Percentiles rank a stretch among this genome's conserved stretches.
phyloP scores from a whole-genome alignment of 2,888 invertebrate genomes.

The Eucera pruinosa region DNA sequence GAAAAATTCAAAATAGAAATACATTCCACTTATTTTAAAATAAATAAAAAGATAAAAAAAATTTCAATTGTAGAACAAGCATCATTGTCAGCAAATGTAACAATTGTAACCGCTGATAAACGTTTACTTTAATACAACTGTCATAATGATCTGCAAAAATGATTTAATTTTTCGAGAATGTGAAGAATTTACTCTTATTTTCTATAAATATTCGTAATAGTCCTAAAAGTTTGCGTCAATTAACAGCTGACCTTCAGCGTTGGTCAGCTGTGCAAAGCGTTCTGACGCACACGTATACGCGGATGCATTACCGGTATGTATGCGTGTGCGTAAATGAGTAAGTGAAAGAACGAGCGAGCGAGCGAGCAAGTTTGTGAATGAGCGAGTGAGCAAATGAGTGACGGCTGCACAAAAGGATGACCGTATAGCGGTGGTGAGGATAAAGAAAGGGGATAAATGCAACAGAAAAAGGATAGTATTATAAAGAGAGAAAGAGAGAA shows the following conservation, averaged over 20 bases:
- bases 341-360: too few relatives aligned
- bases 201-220: conserved; percentile 43
- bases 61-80: conserved; percentile 4
- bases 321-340: conserved; percentile 1
- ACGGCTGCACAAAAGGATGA: conserved; percentile 50
- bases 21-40: background rate
- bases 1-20: background rate
- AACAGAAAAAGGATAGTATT: conserved; percentile 1
- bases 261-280: conserved; percentile 71
- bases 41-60: background rate
- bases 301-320: conserved; percentile 11
- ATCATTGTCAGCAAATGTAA: background rate
- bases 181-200: conserved; percentile 17
- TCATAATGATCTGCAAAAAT: background rate
- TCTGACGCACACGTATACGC: conserved; percentile 46
- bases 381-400: too few relatives aligned
- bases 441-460: background rate
- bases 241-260: conserved; percentile 73
- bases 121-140: background rate
- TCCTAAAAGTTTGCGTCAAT: conserved; percentile 33
- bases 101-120: conserved; percentile 5
- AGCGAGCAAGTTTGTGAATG: too few relatives aligned
- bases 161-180: conserved; percentile 13
- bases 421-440: conserved; percentile 33
- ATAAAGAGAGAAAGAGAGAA: conserved; percentile 17